phyloP scores from a whole-genome alignment of 2,797 vertebrate genomes.

The Gouania willdenowi region DNA sequence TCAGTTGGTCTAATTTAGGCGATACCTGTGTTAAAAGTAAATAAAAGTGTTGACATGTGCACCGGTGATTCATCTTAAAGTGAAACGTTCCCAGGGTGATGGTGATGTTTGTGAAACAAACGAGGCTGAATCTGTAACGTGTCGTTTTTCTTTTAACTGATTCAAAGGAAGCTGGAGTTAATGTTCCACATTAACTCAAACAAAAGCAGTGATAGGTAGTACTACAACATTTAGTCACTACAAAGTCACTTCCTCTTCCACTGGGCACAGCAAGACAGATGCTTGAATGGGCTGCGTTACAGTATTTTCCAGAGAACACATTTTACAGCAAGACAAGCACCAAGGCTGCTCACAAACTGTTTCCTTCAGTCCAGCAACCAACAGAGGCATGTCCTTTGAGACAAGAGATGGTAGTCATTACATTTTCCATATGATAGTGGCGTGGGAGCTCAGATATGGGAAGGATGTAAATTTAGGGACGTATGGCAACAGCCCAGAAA shows the following conservation, averaged over 20 bases:
- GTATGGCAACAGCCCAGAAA: too few relatives aligned
- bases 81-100: neutral
- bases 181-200: slow-evolving; percentile 45
- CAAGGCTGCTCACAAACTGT: slow-evolving; percentile 17
- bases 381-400: too few relatives aligned
- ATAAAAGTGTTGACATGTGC: neutral
- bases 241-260: slow-evolving; percentile 35
- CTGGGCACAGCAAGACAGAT: neutral
- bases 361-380: too few relatives aligned
- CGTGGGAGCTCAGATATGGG: too few relatives aligned
- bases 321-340: slow-evolving; percentile 11
- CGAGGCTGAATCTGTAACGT: neutral
- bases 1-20: too few relatives aligned
- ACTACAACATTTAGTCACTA: slow-evolving; percentile 18
- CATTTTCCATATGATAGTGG: too few relatives aligned
- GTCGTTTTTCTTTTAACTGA: neutral
- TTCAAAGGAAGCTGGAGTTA: slow-evolving; percentile 30
- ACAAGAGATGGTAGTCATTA: too few relatives aligned
- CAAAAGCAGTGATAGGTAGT: slow-evolving; percentile 11
- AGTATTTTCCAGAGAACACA: slow-evolving; percentile 8
- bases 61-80: neutral
- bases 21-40: too few relatives aligned
- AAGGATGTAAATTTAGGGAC: too few relatives aligned
- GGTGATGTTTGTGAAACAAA: slow-evolving; percentile 9
- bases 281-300: neutral